Evolutionary conservation across 1,140 invertebrate species (phyloP), one percentile per base, ranked within the genome.

Genomic region (Bradysia coprophila): DNA sequence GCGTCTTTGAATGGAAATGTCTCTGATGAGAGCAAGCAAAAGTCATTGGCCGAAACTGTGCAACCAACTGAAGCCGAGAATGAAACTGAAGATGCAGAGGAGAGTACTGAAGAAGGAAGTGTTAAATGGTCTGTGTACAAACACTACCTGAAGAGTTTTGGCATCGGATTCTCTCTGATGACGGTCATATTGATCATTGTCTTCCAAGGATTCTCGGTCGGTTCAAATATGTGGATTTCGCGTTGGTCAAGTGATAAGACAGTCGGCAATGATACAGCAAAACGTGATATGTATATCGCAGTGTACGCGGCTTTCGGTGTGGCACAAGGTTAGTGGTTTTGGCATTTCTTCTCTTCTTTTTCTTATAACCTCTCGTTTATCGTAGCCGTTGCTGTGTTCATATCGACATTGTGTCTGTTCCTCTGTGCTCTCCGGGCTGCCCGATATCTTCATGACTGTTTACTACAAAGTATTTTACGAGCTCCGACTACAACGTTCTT

Each of bases 191-290:
- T 92, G 59, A 91, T 90, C 59, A 67, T 86, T n/a, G 53, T 86
- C 16, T 85, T 81, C 56, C 87, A 91, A 74, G 70, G 71, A 39
- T 88, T 92, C 59, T 81, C 81, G 54, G 82, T 96, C 44, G 82
- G 82, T 45, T 84, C 89, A 20, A 96, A 92, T 65, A 66, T 94
- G 45, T 98, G 92, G 91, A 69, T 97, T 1, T 83, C 84, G 47
- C 53, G 69, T 39, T 96, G 90, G 91, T 85, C 85, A 21, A 74
- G 78, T 45, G 79, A 81, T 48, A 56, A 67, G 41, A 39, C 43
- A 21, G 48, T 68, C 22, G 63, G 63, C 1, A 72, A 78, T 54
- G 71, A 71, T 46, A 72, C 61, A 15, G 48, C 52, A 18, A 67
- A 67, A 50, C 63, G 82, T 46, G 75, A 92, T 57, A 67, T 85